phyloP scores from a whole-genome alignment of 1,140 invertebrate species.

The Zaprionus camerounensis region DNA sequence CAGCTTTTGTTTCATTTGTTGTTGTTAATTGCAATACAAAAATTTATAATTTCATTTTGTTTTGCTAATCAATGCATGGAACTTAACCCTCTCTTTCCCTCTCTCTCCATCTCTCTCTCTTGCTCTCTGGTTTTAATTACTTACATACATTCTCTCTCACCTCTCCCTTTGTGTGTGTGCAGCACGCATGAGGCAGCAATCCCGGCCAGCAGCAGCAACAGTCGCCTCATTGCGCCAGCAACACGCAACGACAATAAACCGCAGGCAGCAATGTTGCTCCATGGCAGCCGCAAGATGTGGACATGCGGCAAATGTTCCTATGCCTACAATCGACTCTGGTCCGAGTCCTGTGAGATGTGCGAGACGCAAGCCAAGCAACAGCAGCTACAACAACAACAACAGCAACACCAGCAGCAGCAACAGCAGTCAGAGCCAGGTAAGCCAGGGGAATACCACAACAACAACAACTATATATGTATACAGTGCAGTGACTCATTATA shows the following conservation, averaged over 20 bases:
- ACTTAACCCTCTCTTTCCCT: neutral
- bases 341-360: conserved; percentile 92
- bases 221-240: conserved; percentile 31
- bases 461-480: too few species aligned
- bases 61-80: conserved; percentile 10
- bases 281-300: conserved; percentile 89
- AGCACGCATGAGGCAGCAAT: conserved; percentile 56
- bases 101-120: neutral
- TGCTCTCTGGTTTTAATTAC: neutral
- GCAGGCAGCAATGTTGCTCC: conserved; percentile 58
- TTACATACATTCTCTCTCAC: neutral
- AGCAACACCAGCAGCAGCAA: neutral
- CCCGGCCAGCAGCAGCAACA: conserved; percentile 33
- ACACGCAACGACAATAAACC: conserved; percentile 76
- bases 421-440: conserved; percentile 32
- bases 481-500: too few species aligned
- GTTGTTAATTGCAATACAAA: conserved; percentile 6
- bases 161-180: neutral
- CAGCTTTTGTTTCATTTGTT: conserved; percentile 11
- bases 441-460: neutral
- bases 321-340: conserved; percentile 93
- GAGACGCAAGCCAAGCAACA: conserved; percentile 86
- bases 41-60: conserved; percentile 15
- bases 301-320: conserved; percentile 94
- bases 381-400: conserved; percentile 11